Conservation (phyloP, 2,888 invertebrate genomes). For the Rapana venosa region DNA sequence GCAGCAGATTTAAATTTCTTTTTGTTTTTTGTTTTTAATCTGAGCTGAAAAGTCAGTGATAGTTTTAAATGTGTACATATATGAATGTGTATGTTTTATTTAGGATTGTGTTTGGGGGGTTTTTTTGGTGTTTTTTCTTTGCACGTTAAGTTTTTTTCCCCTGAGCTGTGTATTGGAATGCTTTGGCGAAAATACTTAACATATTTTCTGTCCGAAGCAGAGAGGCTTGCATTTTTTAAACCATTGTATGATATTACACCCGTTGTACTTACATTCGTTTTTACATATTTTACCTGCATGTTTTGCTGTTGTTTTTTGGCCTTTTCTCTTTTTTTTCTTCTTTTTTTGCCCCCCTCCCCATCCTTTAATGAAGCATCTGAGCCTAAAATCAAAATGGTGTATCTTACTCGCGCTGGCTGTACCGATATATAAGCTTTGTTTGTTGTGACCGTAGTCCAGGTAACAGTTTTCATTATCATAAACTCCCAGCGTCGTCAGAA, state of each 20-base stretch:
- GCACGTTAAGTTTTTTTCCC: no score
- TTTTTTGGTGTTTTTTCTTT: no score
- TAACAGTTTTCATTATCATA: neutral
- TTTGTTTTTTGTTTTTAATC: neutral
- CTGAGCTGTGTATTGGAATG: neutral
- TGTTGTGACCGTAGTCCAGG: neutral
- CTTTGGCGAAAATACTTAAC: slow-evolving; percentile 2
- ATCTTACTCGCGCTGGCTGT: slow-evolving; percentile 2
- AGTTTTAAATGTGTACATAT: no score
- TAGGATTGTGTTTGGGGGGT: no score
- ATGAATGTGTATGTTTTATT: no score
- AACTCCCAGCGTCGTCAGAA: neutral
- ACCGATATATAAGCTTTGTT: neutral
- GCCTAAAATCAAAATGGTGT: slow-evolving; percentile 8
- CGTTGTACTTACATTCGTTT: neutral
- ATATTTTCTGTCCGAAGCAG: neutral
- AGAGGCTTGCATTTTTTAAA: no score
- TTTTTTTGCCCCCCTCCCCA: no score
- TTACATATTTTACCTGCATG: neutral
- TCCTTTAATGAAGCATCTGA: neutral
- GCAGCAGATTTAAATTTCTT: neutral
- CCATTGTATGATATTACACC: neutral
- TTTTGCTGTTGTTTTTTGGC: neutral
- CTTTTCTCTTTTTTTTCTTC: neutral
- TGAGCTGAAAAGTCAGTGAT: neutral